Base-by-base conservation (phyloP, 2,888 invertebrate species). In the Resseliella maxima region DNA sequence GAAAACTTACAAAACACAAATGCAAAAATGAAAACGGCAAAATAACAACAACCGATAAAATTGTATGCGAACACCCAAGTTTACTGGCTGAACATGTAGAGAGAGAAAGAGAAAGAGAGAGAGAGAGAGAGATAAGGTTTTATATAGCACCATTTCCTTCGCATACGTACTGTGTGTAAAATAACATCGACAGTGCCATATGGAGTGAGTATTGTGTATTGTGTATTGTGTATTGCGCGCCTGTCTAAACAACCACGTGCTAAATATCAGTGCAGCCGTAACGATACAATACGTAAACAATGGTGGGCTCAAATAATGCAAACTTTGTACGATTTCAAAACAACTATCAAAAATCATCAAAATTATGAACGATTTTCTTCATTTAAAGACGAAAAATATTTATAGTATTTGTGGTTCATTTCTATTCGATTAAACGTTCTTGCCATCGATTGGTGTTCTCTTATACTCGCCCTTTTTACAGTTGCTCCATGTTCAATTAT, bases 201-300 rank as follows among this genome's bases (percentile, higher is more conserved):
- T 87, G 88, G 88, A 87, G 88, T 87, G 87, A 59, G 87, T 59
- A 85, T 72, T 85, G 86, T 64, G 38, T 83, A 24, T 64, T 64
- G 27, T 64, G 46, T 85, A 85, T 86, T 86, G 86, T 86, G 54
- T 59, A 59, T 59, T 85, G 41, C 85, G 87, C 87, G 87, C 86
- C 86, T 86, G 87, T 85, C 85, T 86, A 35, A 87, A 87, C 86
- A 87, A 87, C 87, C 87, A 87, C 87, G 87, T 87, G 87, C 81
- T 87, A 87, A 86, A 87, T 86, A 85, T 54, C 88, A 88, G 88
- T 88, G 88, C 87, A 87, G 88, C 87, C 87, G 88, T 87, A 36
- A 38, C 86, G 86, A 86, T 86, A 86, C 86, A 86, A 86, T 38
- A 10, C 54, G 72, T 86, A 86, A 86, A 86, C 86, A 86, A 86